A percentile compares a stretch with the other conserved stretches of the same genome.
These are phyloP conservation scores for Grus americana DNA, from an alignment of 2,113 vertebrate genomes.

Conservation along the genomic window DNA sequence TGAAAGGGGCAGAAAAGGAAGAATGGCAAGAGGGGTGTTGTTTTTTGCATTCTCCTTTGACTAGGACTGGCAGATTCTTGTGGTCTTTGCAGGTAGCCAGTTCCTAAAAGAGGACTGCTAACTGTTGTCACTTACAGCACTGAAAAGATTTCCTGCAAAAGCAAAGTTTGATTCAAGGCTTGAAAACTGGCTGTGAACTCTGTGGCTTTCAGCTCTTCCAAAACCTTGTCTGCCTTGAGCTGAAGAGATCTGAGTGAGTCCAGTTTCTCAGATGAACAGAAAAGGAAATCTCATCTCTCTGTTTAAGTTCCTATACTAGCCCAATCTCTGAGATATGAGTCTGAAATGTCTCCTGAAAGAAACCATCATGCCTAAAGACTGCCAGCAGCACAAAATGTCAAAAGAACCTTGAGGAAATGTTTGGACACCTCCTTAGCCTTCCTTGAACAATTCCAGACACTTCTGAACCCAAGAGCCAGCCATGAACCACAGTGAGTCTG, in stretches of 20 bases:
- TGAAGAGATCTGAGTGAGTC: not conserved
- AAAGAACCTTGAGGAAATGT: slow-evolving; percentile 42
- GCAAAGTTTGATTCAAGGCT: not conserved
- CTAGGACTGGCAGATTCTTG: not conserved
- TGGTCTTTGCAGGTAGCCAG: not conserved
- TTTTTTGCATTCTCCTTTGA: not conserved
- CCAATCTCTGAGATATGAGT: not conserved
- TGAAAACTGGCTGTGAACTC: not conserved
- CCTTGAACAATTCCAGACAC: slow-evolving; percentile 47
- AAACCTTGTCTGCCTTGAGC: not conserved
- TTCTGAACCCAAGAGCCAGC: not conserved
- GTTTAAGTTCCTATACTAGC: not conserved
- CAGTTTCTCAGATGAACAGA: not conserved
- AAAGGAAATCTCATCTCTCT: not conserved
- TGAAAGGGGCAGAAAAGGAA: not conserved
- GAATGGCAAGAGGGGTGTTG: not conserved
- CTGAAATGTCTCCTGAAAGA: slow-evolving; percentile 4
- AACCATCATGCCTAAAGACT: not conserved
- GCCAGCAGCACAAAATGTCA: not conserved
- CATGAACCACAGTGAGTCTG: slow-evolving; percentile 20
- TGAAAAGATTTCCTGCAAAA: not conserved
- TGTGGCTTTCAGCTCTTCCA: not conserved
- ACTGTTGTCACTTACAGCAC: not conserved
- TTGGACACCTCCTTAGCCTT: slow-evolving; percentile 25
- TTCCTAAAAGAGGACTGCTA: not conserved